Evolutionary conservation across 2,888 invertebrate species (phyloP).

Genomic region (Aphidius colemani): DNA sequence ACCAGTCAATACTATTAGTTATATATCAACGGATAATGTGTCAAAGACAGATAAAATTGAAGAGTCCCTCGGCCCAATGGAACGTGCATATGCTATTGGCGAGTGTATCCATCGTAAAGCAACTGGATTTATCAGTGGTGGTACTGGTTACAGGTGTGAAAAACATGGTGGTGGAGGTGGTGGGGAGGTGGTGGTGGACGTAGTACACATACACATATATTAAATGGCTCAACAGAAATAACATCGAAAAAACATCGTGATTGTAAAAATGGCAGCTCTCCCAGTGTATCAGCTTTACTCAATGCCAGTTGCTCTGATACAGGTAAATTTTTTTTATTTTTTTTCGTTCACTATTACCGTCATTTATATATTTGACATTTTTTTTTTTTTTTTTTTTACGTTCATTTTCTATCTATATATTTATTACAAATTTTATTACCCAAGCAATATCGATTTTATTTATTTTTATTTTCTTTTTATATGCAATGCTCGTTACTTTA

Average conservation of each 20-base stretch:
- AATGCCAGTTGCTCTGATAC: conserved; percentile 55
- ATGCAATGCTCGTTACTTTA: not conserved
- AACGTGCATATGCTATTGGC: conserved; percentile 48
- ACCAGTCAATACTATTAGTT: conserved; percentile 53
- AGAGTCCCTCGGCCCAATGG: conserved; percentile 44
- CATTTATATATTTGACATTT: no score
- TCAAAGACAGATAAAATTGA: conserved; percentile 44
- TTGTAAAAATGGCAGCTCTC: conserved; percentile 53
- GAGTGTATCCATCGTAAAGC: conserved; percentile 54
- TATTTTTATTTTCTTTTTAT: not conserved
- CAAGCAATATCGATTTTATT: not conserved
- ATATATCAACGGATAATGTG: conserved; percentile 55
- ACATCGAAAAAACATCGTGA: conserved; percentile 42
- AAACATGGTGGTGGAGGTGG: conserved; percentile 50
- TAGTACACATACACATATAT: conserved; percentile 42
- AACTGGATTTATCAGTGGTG: conserved; percentile 39
- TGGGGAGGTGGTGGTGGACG: conserved; percentile 32
- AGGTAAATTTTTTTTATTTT: conserved; percentile 37
- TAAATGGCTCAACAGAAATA: conserved; percentile 50
- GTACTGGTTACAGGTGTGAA: conserved; percentile 55
- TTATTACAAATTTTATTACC: conserved; percentile 4
- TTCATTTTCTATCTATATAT: not conserved
- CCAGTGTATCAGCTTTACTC: conserved; percentile 52
- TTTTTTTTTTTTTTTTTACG: no score
- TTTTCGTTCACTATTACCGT: not conserved